These are phyloP conservation scores for Malurus alboscapulatus DNA, from an alignment of 2,113 vertebrate species.

Conservation along the genomic window DNA sequence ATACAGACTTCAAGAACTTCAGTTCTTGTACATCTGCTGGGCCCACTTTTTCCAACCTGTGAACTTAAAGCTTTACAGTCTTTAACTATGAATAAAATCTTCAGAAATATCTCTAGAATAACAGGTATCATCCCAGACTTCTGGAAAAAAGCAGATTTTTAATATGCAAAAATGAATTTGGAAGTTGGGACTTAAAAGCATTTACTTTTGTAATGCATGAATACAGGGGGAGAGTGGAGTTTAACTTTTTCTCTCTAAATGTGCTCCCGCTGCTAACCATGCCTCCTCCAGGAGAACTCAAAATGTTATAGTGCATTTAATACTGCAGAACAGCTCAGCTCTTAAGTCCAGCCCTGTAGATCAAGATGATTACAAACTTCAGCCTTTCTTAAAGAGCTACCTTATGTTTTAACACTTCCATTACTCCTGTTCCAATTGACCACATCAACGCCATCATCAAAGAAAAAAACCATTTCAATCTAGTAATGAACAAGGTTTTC, in stretches of 20 bases:
- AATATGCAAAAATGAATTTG: background rate
- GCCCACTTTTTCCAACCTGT: background rate
- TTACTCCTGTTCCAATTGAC: background rate
- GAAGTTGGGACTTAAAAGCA: background rate
- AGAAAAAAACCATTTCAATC: background rate
- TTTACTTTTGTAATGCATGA: background rate
- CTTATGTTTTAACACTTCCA: background rate
- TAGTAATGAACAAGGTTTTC: background rate
- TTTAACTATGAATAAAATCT: background rate
- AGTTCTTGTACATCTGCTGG: background rate
- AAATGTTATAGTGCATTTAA: background rate
- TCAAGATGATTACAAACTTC: background rate
- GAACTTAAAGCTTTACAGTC: background rate
- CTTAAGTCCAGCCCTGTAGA: background rate
- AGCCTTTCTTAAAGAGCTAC: background rate
- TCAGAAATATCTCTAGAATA: background rate
- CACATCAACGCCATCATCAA: background rate
- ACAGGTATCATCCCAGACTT: background rate
- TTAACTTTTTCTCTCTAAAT: background rate
- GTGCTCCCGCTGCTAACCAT: background rate
- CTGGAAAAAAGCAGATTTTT: background rate
- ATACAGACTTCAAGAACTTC: background rate
- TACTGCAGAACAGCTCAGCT: background rate
- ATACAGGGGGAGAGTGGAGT: background rate
- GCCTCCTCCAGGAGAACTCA: background rate